A percentile compares a stretch with the other conserved stretches of the same genome.
Conservation (phyloP, 2,797 vertebrate genomes). For the Aeoliscus strigatus region DNA sequence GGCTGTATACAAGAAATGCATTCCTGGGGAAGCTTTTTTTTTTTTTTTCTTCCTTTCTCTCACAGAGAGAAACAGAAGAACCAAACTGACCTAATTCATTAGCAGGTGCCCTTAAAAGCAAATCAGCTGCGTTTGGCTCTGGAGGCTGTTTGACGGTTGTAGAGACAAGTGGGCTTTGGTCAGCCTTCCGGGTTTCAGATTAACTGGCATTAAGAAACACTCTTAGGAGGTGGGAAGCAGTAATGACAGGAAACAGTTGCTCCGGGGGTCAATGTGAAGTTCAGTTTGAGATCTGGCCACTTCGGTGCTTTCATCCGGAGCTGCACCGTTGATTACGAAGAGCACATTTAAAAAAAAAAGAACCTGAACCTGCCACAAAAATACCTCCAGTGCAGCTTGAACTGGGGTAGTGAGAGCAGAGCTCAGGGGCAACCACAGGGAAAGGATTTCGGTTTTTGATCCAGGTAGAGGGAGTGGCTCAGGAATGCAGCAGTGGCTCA, state of each 20-base stretch:
- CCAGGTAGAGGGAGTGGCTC: slow-evolving; percentile 80
- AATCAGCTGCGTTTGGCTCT: slow-evolving; percentile 45
- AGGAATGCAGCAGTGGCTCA: slow-evolving; percentile 78
- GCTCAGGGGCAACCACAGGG: slow-evolving; percentile 59
- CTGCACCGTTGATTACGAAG: too few species aligned
- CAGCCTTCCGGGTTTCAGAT: slow-evolving; percentile 35
- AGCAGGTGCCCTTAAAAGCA: slow-evolving; percentile 50
- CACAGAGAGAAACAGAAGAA: slow-evolving; percentile 27
- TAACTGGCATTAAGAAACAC: slow-evolving; percentile 40
- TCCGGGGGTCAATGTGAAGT: too few species aligned
- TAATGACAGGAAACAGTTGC: slow-evolving; percentile 31
- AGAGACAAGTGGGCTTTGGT: slow-evolving; percentile 11
- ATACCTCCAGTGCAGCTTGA: slow-evolving; percentile 35
- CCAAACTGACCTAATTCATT: slow-evolving; percentile 59
- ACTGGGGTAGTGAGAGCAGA: slow-evolving; percentile 37
- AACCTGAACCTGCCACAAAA: too few species aligned
- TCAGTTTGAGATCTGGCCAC: too few species aligned
- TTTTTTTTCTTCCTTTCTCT: too few species aligned
- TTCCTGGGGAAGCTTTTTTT: slow-evolving; percentile 34
- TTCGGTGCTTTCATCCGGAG: too few species aligned
- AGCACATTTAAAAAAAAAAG: too few species aligned
- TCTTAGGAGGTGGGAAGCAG: slow-evolving; percentile 36
- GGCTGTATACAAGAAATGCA: slow-evolving; percentile 40
- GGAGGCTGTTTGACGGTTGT: slow-evolving; percentile 44
- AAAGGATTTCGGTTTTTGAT: slow-evolving; percentile 66